These are phyloP conservation scores for Drosophila algonquin DNA, from an alignment of 2,888 invertebrate species.

Conservation along the genomic window DNA sequence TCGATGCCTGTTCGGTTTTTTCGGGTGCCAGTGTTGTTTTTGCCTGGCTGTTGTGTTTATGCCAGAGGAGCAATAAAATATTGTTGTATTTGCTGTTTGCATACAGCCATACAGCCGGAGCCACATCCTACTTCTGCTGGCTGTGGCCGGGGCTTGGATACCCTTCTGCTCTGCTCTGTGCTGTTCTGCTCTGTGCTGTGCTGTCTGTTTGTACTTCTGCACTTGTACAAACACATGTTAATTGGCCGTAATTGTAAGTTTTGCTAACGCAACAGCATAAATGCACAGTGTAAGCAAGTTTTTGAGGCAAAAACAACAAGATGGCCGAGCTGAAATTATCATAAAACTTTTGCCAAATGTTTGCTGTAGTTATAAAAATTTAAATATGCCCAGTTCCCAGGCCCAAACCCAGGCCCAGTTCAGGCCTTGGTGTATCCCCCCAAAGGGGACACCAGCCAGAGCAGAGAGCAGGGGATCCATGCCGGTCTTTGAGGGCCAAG, in stretches of 20 bases:
- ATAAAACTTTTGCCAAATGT: constrained; percentile 68
- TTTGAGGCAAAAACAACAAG: constrained; percentile 52
- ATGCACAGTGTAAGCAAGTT: constrained; percentile 61
- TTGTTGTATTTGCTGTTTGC: constrained; percentile 71
- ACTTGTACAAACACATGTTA: constrained; percentile 79
- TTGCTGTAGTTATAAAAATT: constrained; percentile 74
- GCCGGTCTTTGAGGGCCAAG: constrained; percentile 10
- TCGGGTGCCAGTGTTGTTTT: constrained; percentile 20
- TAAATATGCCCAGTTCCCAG: constrained; percentile 45
- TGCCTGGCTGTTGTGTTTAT: constrained; percentile 31
- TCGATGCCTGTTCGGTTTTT: constrained; percentile 47
- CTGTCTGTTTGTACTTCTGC: constrained; percentile 69
- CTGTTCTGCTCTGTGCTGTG: constrained; percentile 5
- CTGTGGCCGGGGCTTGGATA: too few relatives aligned
- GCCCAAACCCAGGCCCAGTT: neutral
- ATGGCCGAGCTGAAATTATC: constrained; percentile 54
- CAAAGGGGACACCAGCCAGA: too few relatives aligned
- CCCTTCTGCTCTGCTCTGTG: neutral
- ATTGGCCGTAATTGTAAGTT: constrained; percentile 78
- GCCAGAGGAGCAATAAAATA: constrained; percentile 68
- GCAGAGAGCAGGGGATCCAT: neutral
- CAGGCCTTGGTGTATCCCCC: too few relatives aligned
- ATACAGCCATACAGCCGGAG: constrained; percentile 22
- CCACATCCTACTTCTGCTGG: neutral
- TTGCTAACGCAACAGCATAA: constrained; percentile 57